These are phyloP conservation scores for Trachelus iudaicus DNA, from an alignment of 2,888 invertebrate species.

Conservation along the genomic window DNA sequence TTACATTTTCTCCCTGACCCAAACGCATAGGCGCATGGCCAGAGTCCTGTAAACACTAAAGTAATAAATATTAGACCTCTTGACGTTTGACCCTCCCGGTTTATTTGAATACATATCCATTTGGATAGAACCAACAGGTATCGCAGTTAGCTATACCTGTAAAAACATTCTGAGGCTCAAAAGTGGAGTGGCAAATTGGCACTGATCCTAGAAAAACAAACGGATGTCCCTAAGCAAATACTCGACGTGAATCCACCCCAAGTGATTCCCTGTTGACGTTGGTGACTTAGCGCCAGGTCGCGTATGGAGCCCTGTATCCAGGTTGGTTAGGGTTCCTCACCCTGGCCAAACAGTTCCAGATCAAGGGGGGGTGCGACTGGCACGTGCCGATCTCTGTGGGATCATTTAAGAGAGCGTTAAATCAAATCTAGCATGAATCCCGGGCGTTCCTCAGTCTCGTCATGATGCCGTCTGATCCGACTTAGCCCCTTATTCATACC, in stretches of 20 bases:
- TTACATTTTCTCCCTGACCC: background rate
- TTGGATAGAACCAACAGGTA: background rate
- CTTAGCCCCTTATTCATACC: background rate
- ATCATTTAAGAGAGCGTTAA: constrained; percentile 53
- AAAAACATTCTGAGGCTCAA: background rate
- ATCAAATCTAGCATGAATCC: constrained; percentile 45
- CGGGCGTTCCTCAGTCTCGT: constrained; percentile 22
- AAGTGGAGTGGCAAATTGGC: constrained; percentile 22
- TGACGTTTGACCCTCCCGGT: background rate
- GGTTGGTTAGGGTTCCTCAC: constrained; percentile 26
- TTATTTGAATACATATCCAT: background rate
- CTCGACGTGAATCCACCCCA: constrained; percentile 34
- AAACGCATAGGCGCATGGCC: background rate
- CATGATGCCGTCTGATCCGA: background rate
- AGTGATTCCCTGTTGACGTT: constrained; percentile 47
- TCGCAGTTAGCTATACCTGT: background rate
- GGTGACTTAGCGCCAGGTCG: constrained; percentile 53
- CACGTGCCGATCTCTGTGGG: constrained; percentile 63
- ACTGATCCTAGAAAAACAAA: constrained; percentile 41
- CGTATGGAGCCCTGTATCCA: constrained; percentile 33
- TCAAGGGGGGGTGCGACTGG: constrained; percentile 48
- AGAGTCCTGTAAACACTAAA: background rate
- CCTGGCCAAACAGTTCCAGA: constrained; percentile 9
- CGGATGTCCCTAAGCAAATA: constrained; percentile 53
- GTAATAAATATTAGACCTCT: background rate